Evolutionary conservation across 2,113 vertebrate genomes (phyloP).

Genomic region (Clarias gariepinus): DNA sequence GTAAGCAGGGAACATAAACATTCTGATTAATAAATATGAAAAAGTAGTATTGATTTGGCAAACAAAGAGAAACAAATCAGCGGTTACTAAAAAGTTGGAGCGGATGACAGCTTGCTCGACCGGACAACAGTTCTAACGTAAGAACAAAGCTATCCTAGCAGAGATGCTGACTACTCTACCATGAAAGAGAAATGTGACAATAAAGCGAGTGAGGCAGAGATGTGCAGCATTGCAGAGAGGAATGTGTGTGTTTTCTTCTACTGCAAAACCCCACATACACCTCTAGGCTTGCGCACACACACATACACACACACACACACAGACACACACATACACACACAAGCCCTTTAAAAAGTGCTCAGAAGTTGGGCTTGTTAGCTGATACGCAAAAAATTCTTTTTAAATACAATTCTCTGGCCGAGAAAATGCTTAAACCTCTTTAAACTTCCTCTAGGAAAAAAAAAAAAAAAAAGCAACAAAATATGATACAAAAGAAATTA

Average conservation of each 20-base stretch:
- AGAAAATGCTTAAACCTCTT: conserved; percentile 52
- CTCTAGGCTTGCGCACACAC: conserved; percentile 44
- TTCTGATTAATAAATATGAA: conserved; percentile 46
- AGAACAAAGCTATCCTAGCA: not conserved
- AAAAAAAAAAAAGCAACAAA: conserved; percentile 46
- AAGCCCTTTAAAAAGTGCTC: conserved; percentile 75
- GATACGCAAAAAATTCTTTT: conserved; percentile 70
- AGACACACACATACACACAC: conserved; percentile 49
- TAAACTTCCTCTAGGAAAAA: conserved; percentile 54
- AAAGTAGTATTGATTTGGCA: conserved; percentile 66
- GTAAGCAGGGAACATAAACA: conserved; percentile 43
- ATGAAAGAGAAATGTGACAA: conserved; percentile 29
- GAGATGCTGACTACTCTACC: conserved; percentile 2
- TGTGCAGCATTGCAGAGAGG: conserved; percentile 24
- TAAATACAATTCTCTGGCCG: conserved; percentile 57
- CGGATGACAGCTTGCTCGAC: not conserved
- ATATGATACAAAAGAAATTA: conserved; percentile 55
- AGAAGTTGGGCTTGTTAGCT: conserved; percentile 81
- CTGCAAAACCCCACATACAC: conserved; percentile 18
- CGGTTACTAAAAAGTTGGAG: conserved; percentile 56
- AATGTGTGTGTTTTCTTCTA: conserved; percentile 19
- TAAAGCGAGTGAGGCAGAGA: conserved; percentile 33
- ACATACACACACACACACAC: conserved; percentile 44
- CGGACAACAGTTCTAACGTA: conserved; percentile 4
- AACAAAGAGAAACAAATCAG: conserved; percentile 65